These are phyloP conservation scores for Liolophura sinensis DNA, from an alignment of 1,140 invertebrate genomes.

Conservation along the genomic window DNA sequence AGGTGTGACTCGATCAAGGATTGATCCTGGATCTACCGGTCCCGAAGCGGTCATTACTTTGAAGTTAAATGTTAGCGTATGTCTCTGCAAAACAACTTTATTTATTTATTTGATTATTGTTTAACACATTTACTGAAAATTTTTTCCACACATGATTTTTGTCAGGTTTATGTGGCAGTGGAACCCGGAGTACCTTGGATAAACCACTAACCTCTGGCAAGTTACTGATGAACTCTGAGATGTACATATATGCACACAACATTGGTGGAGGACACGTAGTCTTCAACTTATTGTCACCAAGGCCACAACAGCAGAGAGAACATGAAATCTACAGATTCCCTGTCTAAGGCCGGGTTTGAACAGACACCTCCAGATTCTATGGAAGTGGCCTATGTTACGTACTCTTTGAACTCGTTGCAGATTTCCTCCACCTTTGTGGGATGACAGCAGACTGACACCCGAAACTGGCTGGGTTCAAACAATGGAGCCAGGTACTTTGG, in stretches of 20 bases:
- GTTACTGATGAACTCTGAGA: not conserved
- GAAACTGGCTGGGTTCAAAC: conserved; percentile 63
- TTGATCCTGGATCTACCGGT: too few relatives aligned
- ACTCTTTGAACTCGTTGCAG: conserved; percentile 64
- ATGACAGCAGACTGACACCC: conserved; percentile 74
- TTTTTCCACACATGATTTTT: too few relatives aligned
- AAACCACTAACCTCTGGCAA: too few relatives aligned
- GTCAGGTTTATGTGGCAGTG: too few relatives aligned
- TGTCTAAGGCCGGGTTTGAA: not conserved
- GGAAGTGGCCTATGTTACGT: conserved; percentile 16
- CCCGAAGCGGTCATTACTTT: too few relatives aligned
- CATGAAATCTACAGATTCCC: not conserved
- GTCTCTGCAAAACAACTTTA: too few relatives aligned
- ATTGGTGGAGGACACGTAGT: not conserved
- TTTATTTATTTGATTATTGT: too few relatives aligned
- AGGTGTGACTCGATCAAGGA: too few relatives aligned
- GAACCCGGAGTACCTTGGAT: too few relatives aligned
- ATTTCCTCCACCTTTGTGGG: conserved; percentile 75
- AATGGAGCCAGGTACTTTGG: conserved; percentile 71
- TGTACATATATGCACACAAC: not conserved
- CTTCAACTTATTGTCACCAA: not conserved
- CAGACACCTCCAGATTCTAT: not conserved
- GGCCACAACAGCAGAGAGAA: not conserved
- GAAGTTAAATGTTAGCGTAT: too few relatives aligned
- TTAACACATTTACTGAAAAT: too few relatives aligned